phyloP scores from a whole-genome alignment of 2,888 invertebrate species.

The Drosophila niveifrons region DNA sequence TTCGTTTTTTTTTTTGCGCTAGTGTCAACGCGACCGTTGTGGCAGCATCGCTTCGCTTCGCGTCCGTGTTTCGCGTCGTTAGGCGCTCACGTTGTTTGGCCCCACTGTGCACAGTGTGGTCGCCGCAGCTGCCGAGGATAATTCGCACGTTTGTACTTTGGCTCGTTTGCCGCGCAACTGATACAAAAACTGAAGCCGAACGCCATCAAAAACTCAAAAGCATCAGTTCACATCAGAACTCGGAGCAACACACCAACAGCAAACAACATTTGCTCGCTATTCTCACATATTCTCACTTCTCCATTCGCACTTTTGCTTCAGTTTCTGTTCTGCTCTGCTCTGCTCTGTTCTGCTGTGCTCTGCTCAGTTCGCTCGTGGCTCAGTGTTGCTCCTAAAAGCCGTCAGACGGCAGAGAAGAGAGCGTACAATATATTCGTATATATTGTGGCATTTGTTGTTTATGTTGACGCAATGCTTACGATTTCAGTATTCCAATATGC shows the following conservation, averaged over 20 bases:
- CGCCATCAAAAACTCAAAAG: constrained; percentile 36
- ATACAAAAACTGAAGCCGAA: constrained; percentile 54
- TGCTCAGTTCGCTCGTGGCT: constrained; percentile 17
- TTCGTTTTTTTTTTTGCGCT: neutral
- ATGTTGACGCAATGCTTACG: constrained; percentile 29
- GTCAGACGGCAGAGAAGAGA: neutral
- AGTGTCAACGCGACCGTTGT: constrained; percentile 58
- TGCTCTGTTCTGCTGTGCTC: too few relatives aligned
- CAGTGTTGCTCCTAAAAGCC: constrained; percentile 20
- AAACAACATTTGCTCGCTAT: neutral
- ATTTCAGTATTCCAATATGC: neutral
- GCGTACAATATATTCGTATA: neutral
- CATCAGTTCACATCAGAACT: constrained; percentile 43
- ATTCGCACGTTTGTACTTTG: constrained; percentile 74
- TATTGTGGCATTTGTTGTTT: constrained; percentile 30
- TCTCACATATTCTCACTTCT: constrained; percentile 20
- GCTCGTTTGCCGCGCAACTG: constrained; percentile 72
- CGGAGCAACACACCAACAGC: neutral
- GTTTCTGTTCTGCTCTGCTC: too few relatives aligned
- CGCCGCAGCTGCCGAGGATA: constrained; percentile 47
- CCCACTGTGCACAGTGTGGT: constrained; percentile 12
- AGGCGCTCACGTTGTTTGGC: constrained; percentile 48
- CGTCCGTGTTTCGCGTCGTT: constrained; percentile 26
- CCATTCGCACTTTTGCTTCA: constrained; percentile 4
- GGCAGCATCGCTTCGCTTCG: constrained; percentile 47